Conservation (phyloP, 2,113 vertebrate genomes). For the Amphilophus citrinellus region DNA sequence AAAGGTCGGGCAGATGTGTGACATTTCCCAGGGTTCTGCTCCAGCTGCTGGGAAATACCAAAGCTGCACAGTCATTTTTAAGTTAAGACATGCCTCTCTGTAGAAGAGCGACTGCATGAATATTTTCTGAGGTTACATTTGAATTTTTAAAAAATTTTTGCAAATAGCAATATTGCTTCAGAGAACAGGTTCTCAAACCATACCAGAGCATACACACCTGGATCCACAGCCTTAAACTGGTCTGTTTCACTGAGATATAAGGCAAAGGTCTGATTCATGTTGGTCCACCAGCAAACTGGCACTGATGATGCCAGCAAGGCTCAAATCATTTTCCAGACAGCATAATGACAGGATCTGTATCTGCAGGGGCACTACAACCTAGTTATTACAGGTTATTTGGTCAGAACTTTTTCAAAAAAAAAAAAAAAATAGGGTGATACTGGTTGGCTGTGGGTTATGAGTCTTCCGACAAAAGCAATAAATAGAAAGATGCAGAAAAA, state of each 20-base stretch:
- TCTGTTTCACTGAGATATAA: neutral
- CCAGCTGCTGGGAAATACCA: slow-evolving; percentile 79
- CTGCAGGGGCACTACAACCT: too few species aligned
- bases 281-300: neutral
- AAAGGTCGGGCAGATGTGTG: slow-evolving; percentile 48
- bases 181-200: neutral
- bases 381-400: too few species aligned
- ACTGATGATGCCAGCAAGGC: neutral
- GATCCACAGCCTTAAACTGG: neutral
- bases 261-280: neutral
- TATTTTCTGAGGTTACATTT: slow-evolving; percentile 14
- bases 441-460: neutral
- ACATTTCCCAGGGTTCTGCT: slow-evolving; percentile 68
- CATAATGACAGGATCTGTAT: too few species aligned
- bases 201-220: neutral
- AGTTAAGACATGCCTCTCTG: slow-evolving; percentile 38
- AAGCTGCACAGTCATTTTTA: slow-evolving; percentile 56
- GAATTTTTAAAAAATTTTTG: slow-evolving; percentile 9
- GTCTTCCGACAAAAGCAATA: neutral
- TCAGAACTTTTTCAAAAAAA: too few species aligned
- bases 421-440: too few species aligned
- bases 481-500: neutral
- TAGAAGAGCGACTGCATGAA: slow-evolving; percentile 8
- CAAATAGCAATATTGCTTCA: neutral
- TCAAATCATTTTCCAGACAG: too few species aligned